phyloP scores from a whole-genome alignment of 2,888 invertebrate genomes.

The Lasioglossum villosulum region DNA sequence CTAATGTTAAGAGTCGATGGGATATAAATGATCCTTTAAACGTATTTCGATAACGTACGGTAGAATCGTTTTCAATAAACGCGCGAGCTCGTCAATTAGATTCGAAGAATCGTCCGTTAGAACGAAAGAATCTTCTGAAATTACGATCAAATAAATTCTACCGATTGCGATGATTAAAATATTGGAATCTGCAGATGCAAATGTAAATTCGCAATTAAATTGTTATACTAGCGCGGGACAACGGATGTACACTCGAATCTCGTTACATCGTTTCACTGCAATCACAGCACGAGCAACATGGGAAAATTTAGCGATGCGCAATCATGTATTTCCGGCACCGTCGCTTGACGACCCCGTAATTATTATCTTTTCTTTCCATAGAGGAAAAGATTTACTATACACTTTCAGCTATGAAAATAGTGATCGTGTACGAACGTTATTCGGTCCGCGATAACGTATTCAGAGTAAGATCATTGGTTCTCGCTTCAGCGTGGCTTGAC shows the following conservation, averaged over 20 bases:
- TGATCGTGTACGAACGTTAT: background rate
- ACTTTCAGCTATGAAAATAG: too few relatives aligned
- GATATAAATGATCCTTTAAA: background rate
- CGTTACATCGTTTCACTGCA: background rate
- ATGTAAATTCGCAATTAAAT: background rate
- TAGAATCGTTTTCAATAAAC: too few relatives aligned
- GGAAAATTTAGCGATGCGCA: background rate
- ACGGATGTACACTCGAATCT: background rate
- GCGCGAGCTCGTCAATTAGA: background rate
- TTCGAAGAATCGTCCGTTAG: too few relatives aligned
- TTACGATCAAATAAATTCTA: background rate
- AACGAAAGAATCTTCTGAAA: background rate
- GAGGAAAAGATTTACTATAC: too few relatives aligned
- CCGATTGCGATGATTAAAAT: background rate
- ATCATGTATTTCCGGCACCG: background rate
- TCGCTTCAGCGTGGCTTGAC: background rate
- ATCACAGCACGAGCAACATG: background rate
- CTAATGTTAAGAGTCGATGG: background rate
- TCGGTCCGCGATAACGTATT: background rate
- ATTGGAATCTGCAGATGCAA: background rate
- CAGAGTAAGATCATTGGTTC: background rate
- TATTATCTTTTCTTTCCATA: background rate
- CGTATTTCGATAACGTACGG: background rate
- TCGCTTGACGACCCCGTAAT: background rate
- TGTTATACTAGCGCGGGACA: background rate